phyloP scores from a whole-genome alignment of 2,113 vertebrate species.

The Syngnathus floridae region DNA sequence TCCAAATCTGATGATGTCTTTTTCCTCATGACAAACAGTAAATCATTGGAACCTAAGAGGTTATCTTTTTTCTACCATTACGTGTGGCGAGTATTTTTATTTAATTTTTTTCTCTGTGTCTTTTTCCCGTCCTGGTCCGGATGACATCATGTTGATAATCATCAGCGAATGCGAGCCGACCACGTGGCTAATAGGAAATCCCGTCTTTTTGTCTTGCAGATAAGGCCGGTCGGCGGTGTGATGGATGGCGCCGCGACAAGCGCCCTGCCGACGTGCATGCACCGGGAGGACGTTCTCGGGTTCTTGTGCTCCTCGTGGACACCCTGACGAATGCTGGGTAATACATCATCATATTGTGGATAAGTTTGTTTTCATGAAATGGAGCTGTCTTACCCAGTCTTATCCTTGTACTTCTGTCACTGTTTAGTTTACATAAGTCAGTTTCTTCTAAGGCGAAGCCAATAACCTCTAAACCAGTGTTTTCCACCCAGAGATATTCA shows the following conservation, averaged over 20 bases:
- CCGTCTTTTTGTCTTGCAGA: background rate
- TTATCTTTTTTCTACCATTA: background rate
- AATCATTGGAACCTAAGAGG: background rate
- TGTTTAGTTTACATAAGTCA: no score
- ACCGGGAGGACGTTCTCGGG: slow-evolving; percentile 47
- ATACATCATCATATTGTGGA: slow-evolving; percentile 37
- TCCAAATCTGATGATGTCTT: background rate
- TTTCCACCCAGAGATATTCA: no score
- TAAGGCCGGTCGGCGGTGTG: slow-evolving; percentile 22
- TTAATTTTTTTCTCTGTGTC: background rate
- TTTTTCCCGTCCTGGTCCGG: background rate
- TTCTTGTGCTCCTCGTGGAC: slow-evolving; percentile 43
- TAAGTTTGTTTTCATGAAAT: slow-evolving; percentile 18
- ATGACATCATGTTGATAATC: background rate
- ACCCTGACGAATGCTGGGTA: slow-evolving; percentile 51
- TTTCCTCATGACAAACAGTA: background rate
- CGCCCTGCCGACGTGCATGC: slow-evolving; percentile 52
- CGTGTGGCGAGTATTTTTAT: background rate
- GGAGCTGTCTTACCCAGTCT: no score
- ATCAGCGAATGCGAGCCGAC: background rate
- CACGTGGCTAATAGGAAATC: background rate
- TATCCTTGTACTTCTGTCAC: no score
- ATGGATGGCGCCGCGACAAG: slow-evolving; percentile 49
- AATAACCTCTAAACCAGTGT: no score
- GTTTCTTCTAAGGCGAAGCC: no score